phyloP scores from a whole-genome alignment of 2,888 invertebrate species.

The Brachyptera risi region DNA sequence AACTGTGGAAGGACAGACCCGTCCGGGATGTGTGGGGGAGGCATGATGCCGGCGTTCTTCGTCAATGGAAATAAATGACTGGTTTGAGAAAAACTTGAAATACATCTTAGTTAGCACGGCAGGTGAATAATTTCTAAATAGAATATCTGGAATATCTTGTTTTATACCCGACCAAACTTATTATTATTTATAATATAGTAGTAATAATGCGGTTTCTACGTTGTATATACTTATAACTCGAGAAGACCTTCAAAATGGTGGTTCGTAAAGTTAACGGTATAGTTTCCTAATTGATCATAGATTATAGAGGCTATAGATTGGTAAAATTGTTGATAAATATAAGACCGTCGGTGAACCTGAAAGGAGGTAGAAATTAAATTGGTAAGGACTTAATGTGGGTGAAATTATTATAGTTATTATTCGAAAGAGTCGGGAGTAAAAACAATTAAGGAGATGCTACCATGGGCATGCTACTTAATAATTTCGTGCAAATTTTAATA shows the following conservation, averaged over 20 bases:
- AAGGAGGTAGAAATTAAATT: no score
- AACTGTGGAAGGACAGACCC: slow-evolving; percentile 10
- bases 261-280: slow-evolving; percentile 3
- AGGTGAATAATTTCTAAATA: slow-evolving; percentile 15
- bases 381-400: no score
- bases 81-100: slow-evolving; percentile 14
- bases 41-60: not conserved
- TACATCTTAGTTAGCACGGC: slow-evolving; percentile 4
- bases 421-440: no score
- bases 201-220: not conserved
- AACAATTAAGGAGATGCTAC: no score
- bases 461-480: no score
- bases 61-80: slow-evolving; percentile 8
- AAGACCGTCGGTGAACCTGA: no score
- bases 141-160: slow-evolving; percentile 17
- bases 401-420: no score
- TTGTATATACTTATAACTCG: not conserved
- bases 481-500: no score
- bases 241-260: slow-evolving; percentile 4
- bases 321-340: no score
- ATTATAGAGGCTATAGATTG: no score
- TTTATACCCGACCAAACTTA: slow-evolving; percentile 6
- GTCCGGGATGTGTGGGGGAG: slow-evolving; percentile 13
- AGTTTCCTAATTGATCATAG: not conserved
- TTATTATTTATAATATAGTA: slow-evolving; percentile 12